These are phyloP conservation scores for Catajapyx aquilonaris DNA, from an alignment of 1,140 invertebrate genomes.

Conservation along the genomic window DNA sequence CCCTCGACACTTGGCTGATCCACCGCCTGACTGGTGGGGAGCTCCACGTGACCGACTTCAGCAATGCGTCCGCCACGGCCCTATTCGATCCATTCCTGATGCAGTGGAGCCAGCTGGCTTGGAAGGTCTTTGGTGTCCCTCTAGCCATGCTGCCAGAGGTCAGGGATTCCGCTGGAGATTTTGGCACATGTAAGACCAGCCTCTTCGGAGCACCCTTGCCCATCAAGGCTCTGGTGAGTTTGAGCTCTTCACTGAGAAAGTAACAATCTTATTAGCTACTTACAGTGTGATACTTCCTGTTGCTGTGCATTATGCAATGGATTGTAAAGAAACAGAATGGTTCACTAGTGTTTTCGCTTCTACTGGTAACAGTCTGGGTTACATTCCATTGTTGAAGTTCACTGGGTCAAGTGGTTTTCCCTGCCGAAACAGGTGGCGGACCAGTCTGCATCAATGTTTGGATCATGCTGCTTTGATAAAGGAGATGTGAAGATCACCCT, in stretches of 20 bases:
- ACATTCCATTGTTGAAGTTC: no score
- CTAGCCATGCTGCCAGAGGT: constrained; percentile 52
- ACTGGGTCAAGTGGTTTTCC: no score
- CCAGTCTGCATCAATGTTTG: constrained; percentile 72
- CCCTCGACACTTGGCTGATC: constrained; percentile 73
- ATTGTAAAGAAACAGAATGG: no score
- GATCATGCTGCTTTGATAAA: constrained; percentile 57
- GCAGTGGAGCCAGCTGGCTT: constrained; percentile 50
- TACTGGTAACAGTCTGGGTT: no score
- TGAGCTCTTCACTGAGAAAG: no score
- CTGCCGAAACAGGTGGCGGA: constrained; percentile 35
- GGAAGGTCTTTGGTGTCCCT: constrained; percentile 47
- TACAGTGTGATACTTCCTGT: no score
- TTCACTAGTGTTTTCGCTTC: no score
- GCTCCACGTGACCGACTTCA: constrained; percentile 63
- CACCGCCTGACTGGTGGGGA: constrained; percentile 24
- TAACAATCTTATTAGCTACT: neutral
- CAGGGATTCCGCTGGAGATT: constrained; percentile 51
- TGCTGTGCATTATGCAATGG: no score
- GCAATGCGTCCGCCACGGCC: constrained; percentile 72
- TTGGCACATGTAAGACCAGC: constrained; percentile 36
- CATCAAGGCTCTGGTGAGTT: constrained; percentile 51
- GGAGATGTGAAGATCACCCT: constrained; percentile 81
- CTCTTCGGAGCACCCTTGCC: constrained; percentile 56
- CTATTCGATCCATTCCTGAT: constrained; percentile 81